Evolutionary conservation across 2,797 vertebrate genomes (phyloP).

Genomic region (Hydrophis major): DNA sequence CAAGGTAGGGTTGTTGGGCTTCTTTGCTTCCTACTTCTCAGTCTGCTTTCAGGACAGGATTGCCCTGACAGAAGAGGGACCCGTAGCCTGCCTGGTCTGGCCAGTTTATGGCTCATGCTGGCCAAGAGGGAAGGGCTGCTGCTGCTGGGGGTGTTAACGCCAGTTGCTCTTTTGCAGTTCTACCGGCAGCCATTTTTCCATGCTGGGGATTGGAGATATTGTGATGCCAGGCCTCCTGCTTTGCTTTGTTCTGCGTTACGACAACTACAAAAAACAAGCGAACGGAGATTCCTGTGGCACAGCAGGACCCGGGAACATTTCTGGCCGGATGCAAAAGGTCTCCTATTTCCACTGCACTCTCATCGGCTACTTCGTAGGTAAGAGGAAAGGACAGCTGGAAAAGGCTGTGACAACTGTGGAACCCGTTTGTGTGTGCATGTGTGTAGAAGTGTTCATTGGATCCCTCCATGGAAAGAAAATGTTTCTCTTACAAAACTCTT

Average conservation of each 20-base stretch:
- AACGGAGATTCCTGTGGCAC: slow-evolving; percentile 78
- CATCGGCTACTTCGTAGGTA: slow-evolving; percentile 98
- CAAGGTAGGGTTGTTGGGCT: slow-evolving; percentile 76
- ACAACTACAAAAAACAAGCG: slow-evolving; percentile 99
- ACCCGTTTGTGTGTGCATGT: neutral
- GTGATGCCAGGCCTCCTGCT: slow-evolving; percentile 98
- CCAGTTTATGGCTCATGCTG: neutral
- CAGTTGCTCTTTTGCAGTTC: slow-evolving; percentile 75
- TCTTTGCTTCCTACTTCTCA: neutral
- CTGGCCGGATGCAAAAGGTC: slow-evolving; percentile 97
- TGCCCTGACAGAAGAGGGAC: neutral
- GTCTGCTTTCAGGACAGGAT: neutral
- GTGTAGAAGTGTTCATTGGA: neutral
- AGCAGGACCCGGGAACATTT: slow-evolving; percentile 80
- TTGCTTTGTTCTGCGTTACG: slow-evolving; percentile 96
- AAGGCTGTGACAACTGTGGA: neutral
- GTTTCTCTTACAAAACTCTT: neutral
- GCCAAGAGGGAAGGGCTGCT: neutral
- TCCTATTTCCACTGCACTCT: slow-evolving; percentile 99
- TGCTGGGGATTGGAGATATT: slow-evolving; percentile 98
- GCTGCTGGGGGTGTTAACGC: neutral
- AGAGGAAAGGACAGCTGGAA: slow-evolving; percentile 53
- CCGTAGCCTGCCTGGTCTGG: neutral
- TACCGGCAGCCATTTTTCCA: slow-evolving; percentile 98
- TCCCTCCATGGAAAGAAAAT: neutral